Conservation (phyloP, 2,888 invertebrate species). For the Hirtodrosophila alboralis region DNA sequence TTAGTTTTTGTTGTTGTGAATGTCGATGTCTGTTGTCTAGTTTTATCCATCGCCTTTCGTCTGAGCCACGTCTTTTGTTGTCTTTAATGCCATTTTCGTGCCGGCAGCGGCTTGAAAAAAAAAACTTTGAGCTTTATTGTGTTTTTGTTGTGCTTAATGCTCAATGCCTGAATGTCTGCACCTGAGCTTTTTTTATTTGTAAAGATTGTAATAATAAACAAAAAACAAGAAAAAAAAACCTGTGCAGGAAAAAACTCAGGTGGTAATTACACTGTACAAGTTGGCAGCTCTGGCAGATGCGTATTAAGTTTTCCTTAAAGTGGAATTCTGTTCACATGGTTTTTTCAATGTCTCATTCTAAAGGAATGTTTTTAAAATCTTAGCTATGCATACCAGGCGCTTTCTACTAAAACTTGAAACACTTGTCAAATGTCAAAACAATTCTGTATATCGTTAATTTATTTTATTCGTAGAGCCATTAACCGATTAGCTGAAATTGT, state of each 20-base stretch:
- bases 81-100: constrained; percentile 78
- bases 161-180: constrained; percentile 22
- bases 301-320: constrained; percentile 19
- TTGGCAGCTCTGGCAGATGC: constrained; percentile 10
- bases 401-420: not conserved
- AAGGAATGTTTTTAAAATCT: not conserved
- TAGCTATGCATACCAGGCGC: too few species aligned
- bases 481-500: constrained; percentile 18
- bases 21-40: constrained; percentile 45
- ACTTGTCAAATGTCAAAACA: too few species aligned
- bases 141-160: constrained; percentile 27
- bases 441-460: not conserved
- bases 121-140: constrained; percentile 20
- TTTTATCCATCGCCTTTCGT: constrained; percentile 55
- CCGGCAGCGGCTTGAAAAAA: constrained; percentile 41
- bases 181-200: constrained; percentile 2
- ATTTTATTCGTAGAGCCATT: not conserved
- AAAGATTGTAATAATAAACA: constrained; percentile 1
- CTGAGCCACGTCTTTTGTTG: constrained; percentile 42
- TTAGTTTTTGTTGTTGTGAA: constrained; percentile 24
- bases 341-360: constrained; percentile 2
- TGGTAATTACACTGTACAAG: constrained; percentile 41
- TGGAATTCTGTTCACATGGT: not conserved
- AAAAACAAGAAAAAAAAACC: constrained; percentile 1
- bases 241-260: constrained; percentile 16